Base-by-base conservation (phyloP, 2,113 vertebrate species). In the Myiagra hebetior region DNA sequence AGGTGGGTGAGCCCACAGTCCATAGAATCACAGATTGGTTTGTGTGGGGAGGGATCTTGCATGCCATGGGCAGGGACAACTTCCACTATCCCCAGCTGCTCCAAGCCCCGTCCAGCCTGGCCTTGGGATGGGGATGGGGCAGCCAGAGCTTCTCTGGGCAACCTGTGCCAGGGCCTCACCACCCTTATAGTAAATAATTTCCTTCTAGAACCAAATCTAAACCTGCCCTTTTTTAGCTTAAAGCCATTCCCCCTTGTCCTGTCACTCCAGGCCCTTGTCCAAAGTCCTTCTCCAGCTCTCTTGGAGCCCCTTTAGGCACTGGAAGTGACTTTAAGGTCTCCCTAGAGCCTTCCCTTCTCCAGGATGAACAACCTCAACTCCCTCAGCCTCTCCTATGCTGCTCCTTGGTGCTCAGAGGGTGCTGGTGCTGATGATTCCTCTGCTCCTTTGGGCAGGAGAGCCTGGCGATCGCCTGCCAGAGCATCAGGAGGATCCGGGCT, bases 401-500 rank as follows among this genome's bases (percentile, higher is more conserved):
- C 53, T 41, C 69, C 23, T n/a, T 14, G 74, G 65, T 50, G 28
- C 64, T 73, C 1, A 0, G 35, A 30, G 78, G 73, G 37, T 2
- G 27, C 27, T 8, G 74, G 30, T 3, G 33, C n/a, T 83, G 55
- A 89, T 0, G 1, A 6, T 64, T 53, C 56, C 22, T 4, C 65
- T 17, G 13, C 63, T 92, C 57, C 44, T 37, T 56, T 63, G 85
- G 42, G 46, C 97, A 99, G 99, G 99, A 99, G 56, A 98, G 95
- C 49, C 81, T 99, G 97, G 97, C 98, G 13, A 7, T 96, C 2
- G 99, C 99, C 30, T 99, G 99, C 16, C 98, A 99, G 24, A 98
- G 98, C 91, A 90, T 99, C 91, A 97, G 96, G 97, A 99, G 95
- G 84, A 98, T 99, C 76, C 96, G 35, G 20, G 99, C 99, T 0